Conservation (phyloP, 2,888 invertebrate genomes). For the Coleophora deauratella region DNA sequence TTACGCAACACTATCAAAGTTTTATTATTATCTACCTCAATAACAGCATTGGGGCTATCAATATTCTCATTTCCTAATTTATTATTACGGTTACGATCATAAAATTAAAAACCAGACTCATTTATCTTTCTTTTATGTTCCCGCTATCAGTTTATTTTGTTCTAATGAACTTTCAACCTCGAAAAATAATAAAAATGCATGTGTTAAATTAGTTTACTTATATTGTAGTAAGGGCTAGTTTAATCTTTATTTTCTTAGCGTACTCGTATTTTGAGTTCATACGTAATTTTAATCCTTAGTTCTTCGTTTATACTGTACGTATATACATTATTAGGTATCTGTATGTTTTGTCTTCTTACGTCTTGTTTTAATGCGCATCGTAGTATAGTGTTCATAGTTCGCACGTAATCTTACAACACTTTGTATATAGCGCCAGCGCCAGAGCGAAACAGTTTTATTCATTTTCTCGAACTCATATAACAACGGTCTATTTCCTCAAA, state of each 20-base stretch:
- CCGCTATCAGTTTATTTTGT: slow-evolving; percentile 23
- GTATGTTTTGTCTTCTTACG: too few relatives aligned
- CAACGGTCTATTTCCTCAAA: slow-evolving; percentile 8
- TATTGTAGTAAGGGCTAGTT: neutral
- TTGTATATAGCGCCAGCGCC: neutral
- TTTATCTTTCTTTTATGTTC: slow-evolving; percentile 21
- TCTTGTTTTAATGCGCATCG: too few relatives aligned
- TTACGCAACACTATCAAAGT: slow-evolving; percentile 13
- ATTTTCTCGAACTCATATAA: neutral
- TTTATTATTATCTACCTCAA: slow-evolving; percentile 1
- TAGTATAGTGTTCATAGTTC: neutral
- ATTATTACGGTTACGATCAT: slow-evolving; percentile 18
- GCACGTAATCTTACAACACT: neutral
- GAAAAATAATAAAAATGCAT: neutral
- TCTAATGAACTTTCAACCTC: slow-evolving; percentile 28
- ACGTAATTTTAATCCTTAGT: too few relatives aligned
- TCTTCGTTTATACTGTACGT: too few relatives aligned
- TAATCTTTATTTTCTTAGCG: neutral
- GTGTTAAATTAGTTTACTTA: neutral
- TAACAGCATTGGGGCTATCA: slow-evolving; percentile 7
- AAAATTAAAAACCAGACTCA: slow-evolving; percentile 9
- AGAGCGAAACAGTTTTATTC: too few relatives aligned
- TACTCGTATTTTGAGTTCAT: neutral
- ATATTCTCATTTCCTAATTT: slow-evolving; percentile 15
- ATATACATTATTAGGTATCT: too few relatives aligned